Conservation (phyloP, 2,888 invertebrate genomes). For the Geophilus truncorum region DNA sequence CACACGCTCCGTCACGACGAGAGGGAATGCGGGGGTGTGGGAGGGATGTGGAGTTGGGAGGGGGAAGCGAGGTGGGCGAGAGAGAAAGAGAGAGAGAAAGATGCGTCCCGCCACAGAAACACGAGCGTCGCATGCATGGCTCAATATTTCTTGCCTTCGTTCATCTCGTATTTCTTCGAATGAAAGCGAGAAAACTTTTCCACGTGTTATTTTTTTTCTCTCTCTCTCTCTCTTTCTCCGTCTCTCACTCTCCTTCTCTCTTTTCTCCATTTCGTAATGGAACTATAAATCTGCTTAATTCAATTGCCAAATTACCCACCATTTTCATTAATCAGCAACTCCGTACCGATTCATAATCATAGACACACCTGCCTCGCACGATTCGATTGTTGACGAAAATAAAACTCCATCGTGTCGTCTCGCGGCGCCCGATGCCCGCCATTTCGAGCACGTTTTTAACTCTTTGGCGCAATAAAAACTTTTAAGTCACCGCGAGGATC, state of each 20-base stretch:
- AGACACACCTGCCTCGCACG: slow-evolving; percentile 22
- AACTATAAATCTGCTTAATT: slow-evolving; percentile 36
- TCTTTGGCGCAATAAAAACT: too few relatives aligned
- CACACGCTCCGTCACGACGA: neutral
- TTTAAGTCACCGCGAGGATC: too few relatives aligned
- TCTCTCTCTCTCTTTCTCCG: neutral
- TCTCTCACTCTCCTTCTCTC: neutral
- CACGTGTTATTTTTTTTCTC: neutral
- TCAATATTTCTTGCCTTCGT: neutral
- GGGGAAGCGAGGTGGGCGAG: neutral
- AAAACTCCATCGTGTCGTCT: neutral
- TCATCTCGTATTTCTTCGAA: neutral
- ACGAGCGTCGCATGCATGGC: slow-evolving; percentile 16
- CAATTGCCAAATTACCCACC: slow-evolving; percentile 34
- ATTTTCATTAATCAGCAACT: slow-evolving; percentile 35
- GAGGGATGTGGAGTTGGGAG: neutral
- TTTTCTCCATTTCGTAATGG: slow-evolving; percentile 35
- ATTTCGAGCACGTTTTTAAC: too few relatives aligned
- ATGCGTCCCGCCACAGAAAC: neutral
- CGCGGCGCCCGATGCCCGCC: too few relatives aligned
- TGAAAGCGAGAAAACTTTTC: slow-evolving; percentile 8
- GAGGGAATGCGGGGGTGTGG: neutral
- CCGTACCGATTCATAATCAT: slow-evolving; percentile 27
- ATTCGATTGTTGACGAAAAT: neutral
- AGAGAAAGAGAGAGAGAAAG: neutral